Conservation (phyloP, 2,113 vertebrate genomes). For the Lanius collurio region DNA sequence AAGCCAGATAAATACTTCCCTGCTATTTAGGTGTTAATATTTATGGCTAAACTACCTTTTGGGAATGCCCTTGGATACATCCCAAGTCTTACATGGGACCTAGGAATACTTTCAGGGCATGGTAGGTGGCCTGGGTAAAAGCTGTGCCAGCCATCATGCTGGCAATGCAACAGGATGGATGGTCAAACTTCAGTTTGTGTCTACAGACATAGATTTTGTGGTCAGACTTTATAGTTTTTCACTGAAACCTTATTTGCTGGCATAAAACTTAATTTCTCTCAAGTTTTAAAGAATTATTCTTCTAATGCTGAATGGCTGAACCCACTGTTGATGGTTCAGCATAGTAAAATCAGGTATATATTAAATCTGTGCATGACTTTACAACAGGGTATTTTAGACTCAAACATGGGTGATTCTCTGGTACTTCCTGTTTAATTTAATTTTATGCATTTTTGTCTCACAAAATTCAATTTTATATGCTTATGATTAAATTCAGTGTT, state of each 20-base stretch:
- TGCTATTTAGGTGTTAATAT: neutral
- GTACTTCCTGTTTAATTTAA: neutral
- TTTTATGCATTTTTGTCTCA: neutral
- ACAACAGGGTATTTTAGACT: neutral
- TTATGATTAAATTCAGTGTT: neutral
- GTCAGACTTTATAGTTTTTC: neutral
- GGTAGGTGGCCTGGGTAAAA: neutral
- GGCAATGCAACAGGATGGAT: neutral
- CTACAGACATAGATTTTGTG: neutral
- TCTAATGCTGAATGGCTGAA: neutral
- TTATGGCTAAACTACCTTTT: neutral
- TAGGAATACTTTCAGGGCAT: neutral
- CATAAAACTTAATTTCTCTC: neutral
- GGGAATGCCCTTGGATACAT: neutral
- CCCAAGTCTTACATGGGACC: neutral
- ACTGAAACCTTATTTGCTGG: neutral
- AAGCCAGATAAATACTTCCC: neutral
- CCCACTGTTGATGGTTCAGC: neutral
- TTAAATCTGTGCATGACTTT: neutral
- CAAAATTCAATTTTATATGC: neutral
- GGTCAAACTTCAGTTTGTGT: neutral
- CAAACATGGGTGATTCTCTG: accelerated
- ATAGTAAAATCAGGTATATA: neutral
- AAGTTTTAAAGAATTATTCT: neutral
- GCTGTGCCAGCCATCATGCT: neutral